Conservation (phyloP, 2,113 vertebrate species). For the Sebastes fasciatus region DNA sequence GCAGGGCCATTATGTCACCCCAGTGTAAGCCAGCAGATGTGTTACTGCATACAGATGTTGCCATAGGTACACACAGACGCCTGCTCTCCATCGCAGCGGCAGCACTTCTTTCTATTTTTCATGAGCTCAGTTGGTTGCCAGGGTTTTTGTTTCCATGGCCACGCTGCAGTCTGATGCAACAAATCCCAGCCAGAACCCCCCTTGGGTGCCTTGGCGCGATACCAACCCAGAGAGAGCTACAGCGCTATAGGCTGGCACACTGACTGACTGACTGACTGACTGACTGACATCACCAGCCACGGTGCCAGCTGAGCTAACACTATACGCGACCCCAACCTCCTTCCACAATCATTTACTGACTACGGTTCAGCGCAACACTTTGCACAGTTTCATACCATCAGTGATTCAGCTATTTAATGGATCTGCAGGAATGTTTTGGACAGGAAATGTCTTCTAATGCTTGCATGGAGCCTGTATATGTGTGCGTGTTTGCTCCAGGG, state of each 20-base stretch:
- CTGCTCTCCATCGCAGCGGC: constrained; percentile 44
- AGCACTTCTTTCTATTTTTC: constrained; percentile 69
- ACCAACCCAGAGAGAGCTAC: constrained; percentile 36
- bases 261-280: constrained; percentile 16
- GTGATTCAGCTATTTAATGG: constrained; percentile 40
- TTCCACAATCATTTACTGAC: constrained; percentile 13
- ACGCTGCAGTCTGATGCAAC: constrained; percentile 79
- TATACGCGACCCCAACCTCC: constrained; percentile 1
- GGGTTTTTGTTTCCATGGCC: constrained; percentile 80
- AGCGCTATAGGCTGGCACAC: constrained; percentile 34
- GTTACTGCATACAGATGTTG: constrained; percentile 60
- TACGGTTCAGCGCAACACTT: not conserved
- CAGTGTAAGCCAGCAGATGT: constrained; percentile 25
- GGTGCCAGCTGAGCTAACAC: constrained; percentile 38
- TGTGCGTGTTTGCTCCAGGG: constrained; percentile 11
- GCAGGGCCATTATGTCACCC: constrained; percentile 28
- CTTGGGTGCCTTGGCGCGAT: constrained; percentile 31
- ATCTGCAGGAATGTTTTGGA: constrained; percentile 14
- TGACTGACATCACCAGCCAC: not conserved
- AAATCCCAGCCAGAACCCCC: constrained; percentile 61
- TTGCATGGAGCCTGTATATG: not conserved
- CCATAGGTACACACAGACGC: constrained; percentile 54
- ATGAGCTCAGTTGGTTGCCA: constrained; percentile 75
- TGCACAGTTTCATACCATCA: constrained; percentile 19
- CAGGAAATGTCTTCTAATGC: constrained; percentile 40